phyloP scores from a whole-genome alignment of 1,140 invertebrate genomes.

The Conus ventricosus region DNA sequence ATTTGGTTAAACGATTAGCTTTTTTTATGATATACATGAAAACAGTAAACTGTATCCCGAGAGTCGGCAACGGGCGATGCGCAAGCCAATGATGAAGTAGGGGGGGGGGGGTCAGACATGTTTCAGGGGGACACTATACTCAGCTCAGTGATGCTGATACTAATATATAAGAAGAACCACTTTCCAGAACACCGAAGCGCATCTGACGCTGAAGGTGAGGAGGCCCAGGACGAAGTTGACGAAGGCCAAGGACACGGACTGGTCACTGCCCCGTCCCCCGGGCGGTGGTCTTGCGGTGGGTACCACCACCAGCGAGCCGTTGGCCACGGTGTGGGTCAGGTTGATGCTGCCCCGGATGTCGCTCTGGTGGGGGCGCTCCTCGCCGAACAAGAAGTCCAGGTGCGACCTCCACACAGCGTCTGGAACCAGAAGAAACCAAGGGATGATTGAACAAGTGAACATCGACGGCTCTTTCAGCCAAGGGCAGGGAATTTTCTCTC shows the following conservation, averaged over 20 bases:
- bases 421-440: conserved; percentile 46
- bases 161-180: background rate
- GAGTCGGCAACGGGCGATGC: too few relatives aligned
- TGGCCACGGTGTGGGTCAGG: conserved; percentile 45
- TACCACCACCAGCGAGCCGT: conserved; percentile 46
- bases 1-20: too few relatives aligned
- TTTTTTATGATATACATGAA: too few relatives aligned
- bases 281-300: conserved; percentile 41
- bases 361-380: conserved; percentile 47
- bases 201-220: conserved; percentile 56
- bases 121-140: too few relatives aligned
- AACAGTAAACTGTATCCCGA: too few relatives aligned
- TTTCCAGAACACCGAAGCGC: conserved; percentile 65
- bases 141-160: background rate
- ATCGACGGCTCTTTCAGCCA: background rate
- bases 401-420: conserved; percentile 61
- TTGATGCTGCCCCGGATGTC: conserved; percentile 57
- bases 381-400: conserved; percentile 59
- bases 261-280: conserved; percentile 37
- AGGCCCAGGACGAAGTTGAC: conserved; percentile 63
- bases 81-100: too few relatives aligned
- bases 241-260: conserved; percentile 55
- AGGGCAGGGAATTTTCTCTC: too few relatives aligned
- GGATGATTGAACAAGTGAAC: conserved; percentile 1
- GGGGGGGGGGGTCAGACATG: too few relatives aligned